These are phyloP conservation scores for Orbicella faveolata DNA, from an alignment of 64 coral and sea anemone species.

Conservation along the genomic window DNA sequence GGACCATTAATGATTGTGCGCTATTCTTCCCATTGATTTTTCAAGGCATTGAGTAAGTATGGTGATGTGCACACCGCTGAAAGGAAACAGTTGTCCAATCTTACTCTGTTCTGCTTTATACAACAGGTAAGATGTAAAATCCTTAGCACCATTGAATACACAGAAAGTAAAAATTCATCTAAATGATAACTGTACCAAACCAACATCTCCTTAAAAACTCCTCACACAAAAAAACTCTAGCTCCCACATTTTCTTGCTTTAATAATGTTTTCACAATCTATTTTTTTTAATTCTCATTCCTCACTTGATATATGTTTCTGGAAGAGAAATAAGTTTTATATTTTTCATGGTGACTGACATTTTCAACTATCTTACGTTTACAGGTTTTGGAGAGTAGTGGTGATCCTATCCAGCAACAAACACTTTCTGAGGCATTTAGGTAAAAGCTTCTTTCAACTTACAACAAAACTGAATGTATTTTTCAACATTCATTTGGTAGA, in stretches of 20 bases:
- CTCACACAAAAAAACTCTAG: too few relatives aligned
- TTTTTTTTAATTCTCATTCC: too few relatives aligned
- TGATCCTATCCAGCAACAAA: background rate
- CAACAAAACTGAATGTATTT: too few relatives aligned
- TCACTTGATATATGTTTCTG: background rate
- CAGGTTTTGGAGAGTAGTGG: constrained; percentile 55
- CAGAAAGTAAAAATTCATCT: too few relatives aligned
- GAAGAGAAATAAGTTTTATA: background rate
- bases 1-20: background rate
- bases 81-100: constrained; percentile 87
- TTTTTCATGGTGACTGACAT: background rate
- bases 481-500: too few relatives aligned
- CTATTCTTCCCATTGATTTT: background rate
- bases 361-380: background rate
- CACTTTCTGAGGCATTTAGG: constrained; percentile 62
- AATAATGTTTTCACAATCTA: too few relatives aligned
- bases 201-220: too few relatives aligned
- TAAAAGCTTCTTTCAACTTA: background rate
- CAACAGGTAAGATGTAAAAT: constrained; percentile 70
- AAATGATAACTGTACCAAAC: too few relatives aligned
- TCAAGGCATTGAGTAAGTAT: constrained; percentile 76
- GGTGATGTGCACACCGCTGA: constrained; percentile 88
- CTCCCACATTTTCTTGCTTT: too few relatives aligned
- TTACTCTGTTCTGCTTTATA: constrained; percentile 88
- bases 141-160: too few relatives aligned